Percentiles rank a stretch among this genome's conserved stretches.
These are phyloP conservation scores for Ispidina picta DNA, from an alignment of 2,797 vertebrate genomes.

Conservation along the genomic window DNA sequence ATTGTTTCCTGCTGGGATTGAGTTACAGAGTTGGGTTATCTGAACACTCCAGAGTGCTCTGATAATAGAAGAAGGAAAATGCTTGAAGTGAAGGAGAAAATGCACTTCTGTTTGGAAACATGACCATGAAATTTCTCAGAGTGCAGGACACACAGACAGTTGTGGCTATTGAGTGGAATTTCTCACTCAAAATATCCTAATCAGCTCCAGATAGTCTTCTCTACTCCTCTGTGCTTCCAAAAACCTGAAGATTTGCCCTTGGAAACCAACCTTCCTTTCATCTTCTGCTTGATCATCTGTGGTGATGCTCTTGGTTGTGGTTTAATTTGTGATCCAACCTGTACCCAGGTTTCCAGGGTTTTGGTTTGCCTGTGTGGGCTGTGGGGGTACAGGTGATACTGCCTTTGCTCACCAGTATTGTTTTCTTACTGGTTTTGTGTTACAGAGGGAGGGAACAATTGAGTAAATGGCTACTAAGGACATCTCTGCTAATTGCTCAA, in stretches of 20 bases:
- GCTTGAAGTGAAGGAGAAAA: neutral
- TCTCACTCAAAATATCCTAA: neutral
- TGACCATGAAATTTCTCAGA: neutral
- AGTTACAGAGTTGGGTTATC: neutral
- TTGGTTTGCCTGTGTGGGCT: neutral
- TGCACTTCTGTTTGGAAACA: neutral
- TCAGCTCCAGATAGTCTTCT: neutral
- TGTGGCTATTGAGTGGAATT: neutral
- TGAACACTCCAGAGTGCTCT: constrained; percentile 24
- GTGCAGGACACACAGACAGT: neutral
- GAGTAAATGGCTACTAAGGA: neutral
- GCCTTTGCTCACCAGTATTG: accelerated
- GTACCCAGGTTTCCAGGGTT: no score
- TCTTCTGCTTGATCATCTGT: neutral
- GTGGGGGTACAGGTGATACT: neutral
- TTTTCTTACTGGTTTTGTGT: neutral
- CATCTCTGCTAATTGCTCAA: neutral
- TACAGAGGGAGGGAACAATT: neutral
- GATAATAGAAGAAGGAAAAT: constrained; percentile 8
- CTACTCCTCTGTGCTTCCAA: neutral
- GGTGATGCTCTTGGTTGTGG: neutral
- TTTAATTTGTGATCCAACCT: neutral
- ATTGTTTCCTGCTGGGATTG: neutral
- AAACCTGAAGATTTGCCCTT: neutral
- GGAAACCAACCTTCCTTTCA: neutral